Percentiles rank a stretch among this genome's conserved stretches.
Conservation (phyloP, 2,113 vertebrate species). For the Megalops atlanticus region DNA sequence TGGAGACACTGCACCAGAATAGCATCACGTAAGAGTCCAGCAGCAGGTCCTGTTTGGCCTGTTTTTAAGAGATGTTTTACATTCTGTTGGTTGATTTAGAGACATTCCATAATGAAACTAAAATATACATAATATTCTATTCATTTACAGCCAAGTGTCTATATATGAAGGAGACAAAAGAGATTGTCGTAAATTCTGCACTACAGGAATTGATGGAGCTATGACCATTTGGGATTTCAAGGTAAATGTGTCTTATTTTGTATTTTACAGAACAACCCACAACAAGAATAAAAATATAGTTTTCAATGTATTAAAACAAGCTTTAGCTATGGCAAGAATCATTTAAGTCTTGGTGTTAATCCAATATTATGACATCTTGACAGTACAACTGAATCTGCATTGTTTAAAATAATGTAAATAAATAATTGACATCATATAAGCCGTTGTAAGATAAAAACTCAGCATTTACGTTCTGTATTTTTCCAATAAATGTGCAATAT, state of each 20-base stretch:
- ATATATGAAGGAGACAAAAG: slow-evolving; percentile 98
- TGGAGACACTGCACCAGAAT: slow-evolving; percentile 98
- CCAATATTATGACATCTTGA: no score
- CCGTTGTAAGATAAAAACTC: no score
- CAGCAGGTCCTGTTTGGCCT: neutral
- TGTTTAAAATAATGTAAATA: no score
- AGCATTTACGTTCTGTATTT: no score
- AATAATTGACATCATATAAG: no score
- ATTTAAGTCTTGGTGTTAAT: no score
- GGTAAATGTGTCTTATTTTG: slow-evolving; percentile 62
- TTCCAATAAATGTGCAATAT: no score
- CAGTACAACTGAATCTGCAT: no score
- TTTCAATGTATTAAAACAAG: no score
- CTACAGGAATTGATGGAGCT: slow-evolving; percentile 97
- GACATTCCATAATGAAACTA: neutral
- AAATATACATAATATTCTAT: neutral
- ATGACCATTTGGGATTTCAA: slow-evolving; percentile 99
- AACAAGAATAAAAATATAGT: no score
- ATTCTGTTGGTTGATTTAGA: neutral
- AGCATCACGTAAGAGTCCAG: slow-evolving; percentile 89
- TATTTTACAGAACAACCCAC: neutral
- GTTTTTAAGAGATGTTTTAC: neutral
- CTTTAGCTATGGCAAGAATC: no score
- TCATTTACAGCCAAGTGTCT: slow-evolving; percentile 89
- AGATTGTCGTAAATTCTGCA: slow-evolving; percentile 98